phyloP scores from a whole-genome alignment of 2,888 invertebrate genomes.

The Diaphora mendica region DNA sequence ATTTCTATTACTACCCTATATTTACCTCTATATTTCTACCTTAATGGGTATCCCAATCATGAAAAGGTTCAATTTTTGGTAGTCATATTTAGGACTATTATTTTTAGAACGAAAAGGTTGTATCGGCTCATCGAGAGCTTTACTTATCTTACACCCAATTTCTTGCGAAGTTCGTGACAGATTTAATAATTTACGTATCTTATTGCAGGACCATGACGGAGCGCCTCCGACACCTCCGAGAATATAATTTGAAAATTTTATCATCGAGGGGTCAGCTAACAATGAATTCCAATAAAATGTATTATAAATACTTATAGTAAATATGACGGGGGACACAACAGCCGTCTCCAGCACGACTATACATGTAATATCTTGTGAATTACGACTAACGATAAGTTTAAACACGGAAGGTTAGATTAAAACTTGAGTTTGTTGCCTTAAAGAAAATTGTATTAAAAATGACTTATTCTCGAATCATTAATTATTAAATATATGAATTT shows the following conservation, averaged over 20 bases:
- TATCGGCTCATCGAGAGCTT: no score
- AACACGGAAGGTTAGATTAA: constrained; percentile 16
- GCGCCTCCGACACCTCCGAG: constrained; percentile 82
- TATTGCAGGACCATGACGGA: constrained; percentile 77
- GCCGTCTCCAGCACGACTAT: constrained; percentile 25
- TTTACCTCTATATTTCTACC: no score
- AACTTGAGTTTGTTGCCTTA: constrained; percentile 44
- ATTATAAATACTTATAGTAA: constrained; percentile 59
- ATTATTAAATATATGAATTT: constrained; percentile 13
- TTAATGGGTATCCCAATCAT: background rate
- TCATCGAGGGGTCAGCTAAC: constrained; percentile 53
- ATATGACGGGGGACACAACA: constrained; percentile 28
- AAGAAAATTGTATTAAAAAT: constrained; percentile 28
- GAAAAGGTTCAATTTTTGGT: background rate
- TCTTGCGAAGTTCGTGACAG: background rate
- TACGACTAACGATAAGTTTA: constrained; percentile 16
- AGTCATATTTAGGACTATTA: no score
- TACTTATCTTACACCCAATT: background rate
- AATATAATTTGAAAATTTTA: constrained; percentile 61
- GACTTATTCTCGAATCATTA: constrained; percentile 18
- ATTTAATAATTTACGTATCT: constrained; percentile 19
- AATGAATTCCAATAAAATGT: constrained; percentile 69
- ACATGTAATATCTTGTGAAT: constrained; percentile 50
- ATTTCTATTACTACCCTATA: no score
- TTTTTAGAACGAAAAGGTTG: no score